A percentile compares a stretch with the other conserved stretches of the same genome.
Evolutionary conservation across 2,888 invertebrate species (phyloP).

Genomic region (Euclidia mi): DNA sequence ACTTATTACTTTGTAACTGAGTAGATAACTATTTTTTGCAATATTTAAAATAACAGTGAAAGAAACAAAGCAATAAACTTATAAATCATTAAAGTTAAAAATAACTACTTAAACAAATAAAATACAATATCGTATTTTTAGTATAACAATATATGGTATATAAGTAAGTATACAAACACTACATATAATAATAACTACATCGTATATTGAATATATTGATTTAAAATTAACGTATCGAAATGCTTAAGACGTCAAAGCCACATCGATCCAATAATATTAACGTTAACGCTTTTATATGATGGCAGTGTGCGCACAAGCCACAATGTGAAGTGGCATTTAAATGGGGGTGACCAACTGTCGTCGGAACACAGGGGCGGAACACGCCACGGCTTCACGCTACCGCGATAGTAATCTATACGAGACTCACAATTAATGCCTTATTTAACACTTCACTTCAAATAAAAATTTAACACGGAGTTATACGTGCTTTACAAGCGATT

Average conservation of each 20-base stretch:
- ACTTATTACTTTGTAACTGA: constrained; percentile 43
- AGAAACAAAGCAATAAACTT: too few species aligned
- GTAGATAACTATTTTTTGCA: too few species aligned
- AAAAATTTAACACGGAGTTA: constrained; percentile 57
- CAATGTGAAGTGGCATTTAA: constrained; percentile 88
- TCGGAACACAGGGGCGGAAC: constrained; percentile 82
- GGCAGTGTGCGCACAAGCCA: constrained; percentile 87
- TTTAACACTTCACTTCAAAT: constrained; percentile 77
- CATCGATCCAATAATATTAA: constrained; percentile 73
- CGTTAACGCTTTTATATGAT: constrained; percentile 76
- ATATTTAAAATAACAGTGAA: too few species aligned
- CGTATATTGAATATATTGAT: background rate
- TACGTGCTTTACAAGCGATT: constrained; percentile 38
- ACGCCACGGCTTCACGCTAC: constrained; percentile 84
- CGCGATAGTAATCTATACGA: constrained; percentile 87
- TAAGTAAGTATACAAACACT: too few species aligned
- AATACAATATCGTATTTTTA: too few species aligned
- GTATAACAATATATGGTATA: too few species aligned
- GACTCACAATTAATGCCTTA: constrained; percentile 83
- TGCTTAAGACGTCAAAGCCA: constrained; percentile 30
- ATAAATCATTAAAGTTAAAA: too few species aligned
- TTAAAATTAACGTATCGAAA: constrained; percentile 10
- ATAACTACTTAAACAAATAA: too few species aligned
- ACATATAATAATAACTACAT: constrained; percentile 6
- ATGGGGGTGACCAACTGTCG: constrained; percentile 90